Conservation (phyloP, 1,140 invertebrate species). For the Caerostris extrusa region DNA sequence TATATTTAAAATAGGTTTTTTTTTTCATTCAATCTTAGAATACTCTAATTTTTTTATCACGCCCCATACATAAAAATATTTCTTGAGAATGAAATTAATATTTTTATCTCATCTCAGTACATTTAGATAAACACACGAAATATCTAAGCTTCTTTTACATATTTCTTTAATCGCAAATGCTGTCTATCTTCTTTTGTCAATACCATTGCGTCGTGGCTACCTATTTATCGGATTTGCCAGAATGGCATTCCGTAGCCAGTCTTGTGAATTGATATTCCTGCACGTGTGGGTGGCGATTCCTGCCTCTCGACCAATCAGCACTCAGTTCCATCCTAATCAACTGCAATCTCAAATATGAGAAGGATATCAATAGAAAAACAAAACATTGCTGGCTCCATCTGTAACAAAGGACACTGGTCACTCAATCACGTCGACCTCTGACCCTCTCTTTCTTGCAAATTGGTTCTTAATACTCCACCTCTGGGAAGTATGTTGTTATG, state of each 20-base stretch:
- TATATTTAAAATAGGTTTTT: too few relatives aligned
- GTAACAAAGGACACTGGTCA: conserved; percentile 5
- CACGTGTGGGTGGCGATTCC: background rate
- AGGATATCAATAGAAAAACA: background rate
- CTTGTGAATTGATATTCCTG: background rate
- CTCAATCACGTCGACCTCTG: background rate
- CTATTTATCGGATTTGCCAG: background rate
- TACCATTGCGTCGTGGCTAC: background rate
- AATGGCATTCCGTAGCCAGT: background rate
- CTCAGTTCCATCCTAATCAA: background rate
- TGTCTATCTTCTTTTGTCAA: background rate
- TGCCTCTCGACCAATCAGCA: background rate
- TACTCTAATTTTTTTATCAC: too few relatives aligned
- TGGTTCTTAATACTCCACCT: conserved; percentile 17
- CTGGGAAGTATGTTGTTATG: background rate
- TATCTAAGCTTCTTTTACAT: background rate
- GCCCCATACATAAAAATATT: too few relatives aligned
- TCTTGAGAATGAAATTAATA: too few relatives aligned
- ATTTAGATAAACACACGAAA: too few relatives aligned
- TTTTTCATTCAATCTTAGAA: too few relatives aligned
- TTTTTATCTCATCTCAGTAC: too few relatives aligned
- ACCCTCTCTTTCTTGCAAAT: background rate
- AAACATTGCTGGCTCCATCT: background rate
- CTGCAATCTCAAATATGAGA: background rate
- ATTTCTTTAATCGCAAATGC: background rate